Percentiles rank a stretch among this genome's conserved stretches.
phyloP scores from a whole-genome alignment of 2,113 vertebrate genomes.

The Drymodes brunneopygia region DNA sequence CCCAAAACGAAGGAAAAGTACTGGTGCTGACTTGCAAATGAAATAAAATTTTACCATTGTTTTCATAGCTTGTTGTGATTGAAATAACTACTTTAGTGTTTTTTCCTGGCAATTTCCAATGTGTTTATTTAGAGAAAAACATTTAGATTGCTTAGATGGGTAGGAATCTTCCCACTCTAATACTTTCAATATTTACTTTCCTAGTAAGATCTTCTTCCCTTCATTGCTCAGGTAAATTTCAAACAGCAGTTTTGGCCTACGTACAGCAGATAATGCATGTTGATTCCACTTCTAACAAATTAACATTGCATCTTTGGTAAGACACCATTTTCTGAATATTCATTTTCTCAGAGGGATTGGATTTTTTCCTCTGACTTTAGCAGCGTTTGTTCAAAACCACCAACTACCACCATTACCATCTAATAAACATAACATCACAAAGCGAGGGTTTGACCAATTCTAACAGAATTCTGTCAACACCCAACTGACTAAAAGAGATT shows the following conservation, averaged over 20 bases:
- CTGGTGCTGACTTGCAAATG: neutral
- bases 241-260: neutral
- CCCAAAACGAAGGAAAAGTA: neutral
- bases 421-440: neutral
- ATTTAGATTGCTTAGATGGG: neutral
- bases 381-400: neutral
- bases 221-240: constrained; percentile 1
- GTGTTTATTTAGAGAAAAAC: neutral
- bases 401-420: neutral
- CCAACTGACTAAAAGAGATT: neutral
- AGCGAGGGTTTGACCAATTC: accelerated
- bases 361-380: neutral
- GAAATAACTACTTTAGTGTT: neutral
- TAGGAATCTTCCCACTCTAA: neutral
- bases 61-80: neutral
- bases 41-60: neutral
- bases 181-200: neutral
- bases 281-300: neutral
- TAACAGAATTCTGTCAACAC: neutral
- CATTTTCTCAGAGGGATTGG: neutral
- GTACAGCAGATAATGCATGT: neutral
- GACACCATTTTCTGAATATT: constrained; percentile 5
- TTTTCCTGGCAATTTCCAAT: neutral
- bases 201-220: neutral
- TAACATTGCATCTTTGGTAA: neutral